Evolutionary conservation across 2,113 vertebrate genomes (phyloP).

Genomic region (Corythornis madagascariensis): DNA sequence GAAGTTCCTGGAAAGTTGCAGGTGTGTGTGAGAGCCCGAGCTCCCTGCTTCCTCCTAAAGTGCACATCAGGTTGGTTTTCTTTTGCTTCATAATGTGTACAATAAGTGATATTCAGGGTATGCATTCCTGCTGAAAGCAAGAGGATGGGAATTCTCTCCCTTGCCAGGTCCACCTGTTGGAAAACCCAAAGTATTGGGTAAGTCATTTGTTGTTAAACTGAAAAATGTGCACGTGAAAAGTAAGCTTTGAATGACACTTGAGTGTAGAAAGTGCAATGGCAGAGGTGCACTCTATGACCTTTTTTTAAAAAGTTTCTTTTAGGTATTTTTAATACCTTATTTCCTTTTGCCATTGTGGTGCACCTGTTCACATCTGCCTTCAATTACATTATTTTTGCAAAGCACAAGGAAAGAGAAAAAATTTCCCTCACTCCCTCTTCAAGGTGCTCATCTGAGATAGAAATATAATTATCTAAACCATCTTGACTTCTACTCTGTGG

Average conservation of each 20-base stretch:
- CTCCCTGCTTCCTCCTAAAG: background rate
- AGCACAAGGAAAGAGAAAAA: background rate
- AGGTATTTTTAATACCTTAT: background rate
- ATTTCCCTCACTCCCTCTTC: background rate
- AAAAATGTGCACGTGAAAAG: background rate
- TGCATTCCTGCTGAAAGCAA: background rate
- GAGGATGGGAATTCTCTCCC: background rate
- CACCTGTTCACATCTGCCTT: too few relatives aligned
- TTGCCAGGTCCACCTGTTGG: background rate
- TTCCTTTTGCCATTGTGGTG: background rate
- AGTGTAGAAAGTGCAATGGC: background rate
- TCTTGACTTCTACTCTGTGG: background rate
- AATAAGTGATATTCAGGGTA: background rate
- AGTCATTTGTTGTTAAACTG: background rate
- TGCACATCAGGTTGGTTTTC: background rate
- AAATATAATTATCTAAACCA: background rate
- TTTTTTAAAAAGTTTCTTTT: background rate
- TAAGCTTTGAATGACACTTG: background rate
- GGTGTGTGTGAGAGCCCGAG: background rate
- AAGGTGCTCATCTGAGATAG: background rate
- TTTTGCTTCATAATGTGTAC: background rate
- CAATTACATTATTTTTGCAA: background rate
- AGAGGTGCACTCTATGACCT: background rate
- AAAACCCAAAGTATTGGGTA: background rate
- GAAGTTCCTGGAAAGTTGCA: conserved; percentile 28